A percentile compares a stretch with the other conserved stretches of the same genome.
Conservation (phyloP, 2,888 invertebrate genomes). For the Nephrocerus scutellatus region DNA sequence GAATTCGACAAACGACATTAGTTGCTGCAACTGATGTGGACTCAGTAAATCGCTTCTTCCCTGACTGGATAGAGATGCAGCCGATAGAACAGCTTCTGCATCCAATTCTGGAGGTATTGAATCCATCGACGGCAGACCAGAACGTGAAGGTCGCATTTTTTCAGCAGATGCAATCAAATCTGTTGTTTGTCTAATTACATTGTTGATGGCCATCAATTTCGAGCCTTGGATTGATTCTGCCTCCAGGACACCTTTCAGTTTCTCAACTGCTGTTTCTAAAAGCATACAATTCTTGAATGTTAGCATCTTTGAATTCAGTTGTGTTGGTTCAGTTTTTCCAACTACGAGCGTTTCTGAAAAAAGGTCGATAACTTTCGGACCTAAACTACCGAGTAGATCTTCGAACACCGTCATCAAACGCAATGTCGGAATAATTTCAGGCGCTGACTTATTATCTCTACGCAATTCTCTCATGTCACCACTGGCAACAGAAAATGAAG, state of each 20-base stretch:
- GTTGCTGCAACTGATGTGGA: constrained; percentile 64
- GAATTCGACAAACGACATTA: constrained; percentile 53
- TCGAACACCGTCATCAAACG: constrained; percentile 70
- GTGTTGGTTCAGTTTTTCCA: constrained; percentile 50
- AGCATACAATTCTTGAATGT: constrained; percentile 60
- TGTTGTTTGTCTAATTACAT: constrained; percentile 57
- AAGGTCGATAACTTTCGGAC: constrained; percentile 64
- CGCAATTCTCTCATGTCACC: background rate
- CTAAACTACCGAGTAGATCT: constrained; percentile 68
- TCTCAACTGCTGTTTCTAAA: constrained; percentile 34
- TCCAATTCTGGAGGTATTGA: too few relatives aligned
- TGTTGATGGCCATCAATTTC: constrained; percentile 60
- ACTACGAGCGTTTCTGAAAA: constrained; percentile 21
- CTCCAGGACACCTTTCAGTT: constrained; percentile 52
- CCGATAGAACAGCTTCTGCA: too few relatives aligned
- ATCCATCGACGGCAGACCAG: too few relatives aligned
- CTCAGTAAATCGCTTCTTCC: constrained; percentile 73
- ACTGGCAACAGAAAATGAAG: background rate
- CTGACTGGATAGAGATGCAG: constrained; percentile 64
- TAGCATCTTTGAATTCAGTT: constrained; percentile 61
- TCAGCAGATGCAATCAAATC: constrained; percentile 53
- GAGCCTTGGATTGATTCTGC: constrained; percentile 53
- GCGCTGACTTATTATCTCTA: background rate
- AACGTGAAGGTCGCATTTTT: constrained; percentile 43
- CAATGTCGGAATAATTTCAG: constrained; percentile 56